Conservation (phyloP, 2,888 invertebrate genomes). For the Candidula unifasciata region DNA sequence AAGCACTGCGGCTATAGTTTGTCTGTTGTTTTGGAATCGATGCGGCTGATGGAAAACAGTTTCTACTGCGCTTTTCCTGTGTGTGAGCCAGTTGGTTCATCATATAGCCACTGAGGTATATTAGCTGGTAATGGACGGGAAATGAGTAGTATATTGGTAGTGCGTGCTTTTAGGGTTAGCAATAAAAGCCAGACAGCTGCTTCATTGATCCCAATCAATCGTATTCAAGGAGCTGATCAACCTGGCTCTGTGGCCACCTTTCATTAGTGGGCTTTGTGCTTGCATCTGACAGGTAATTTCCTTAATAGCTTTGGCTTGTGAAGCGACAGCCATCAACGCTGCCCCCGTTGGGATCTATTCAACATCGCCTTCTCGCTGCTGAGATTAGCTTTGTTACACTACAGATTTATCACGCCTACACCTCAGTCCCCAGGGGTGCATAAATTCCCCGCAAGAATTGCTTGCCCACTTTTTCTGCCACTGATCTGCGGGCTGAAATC, state of each 20-base stretch:
- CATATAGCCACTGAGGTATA: not conserved
- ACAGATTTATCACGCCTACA: conserved; percentile 47
- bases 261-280: conserved; percentile 43
- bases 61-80: conserved; percentile 1
- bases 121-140: conserved; percentile 14
- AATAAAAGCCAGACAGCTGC: conserved; percentile 25
- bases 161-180: conserved; percentile 27
- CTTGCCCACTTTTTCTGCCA: conserved; percentile 4
- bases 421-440: conserved; percentile 34
- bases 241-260: conserved; percentile 32
- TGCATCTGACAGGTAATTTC: conserved; percentile 50
- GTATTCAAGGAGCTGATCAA: conserved; percentile 38
- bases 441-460: conserved; percentile 20
- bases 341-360: conserved; percentile 39
- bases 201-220: conserved; percentile 48
- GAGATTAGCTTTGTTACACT: conserved; percentile 46
- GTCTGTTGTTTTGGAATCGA: conserved; percentile 12
- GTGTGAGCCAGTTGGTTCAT: conserved; percentile 4
- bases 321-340: conserved; percentile 39
- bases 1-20: not conserved
- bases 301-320: conserved; percentile 46
- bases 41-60: not conserved
- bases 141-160: conserved; percentile 20
- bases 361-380: conserved; percentile 10
- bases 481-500: conserved; percentile 6